Evolutionary conservation across 2,888 invertebrate genomes (phyloP).

Genomic region (Gastracanthus pulcherrimus): DNA sequence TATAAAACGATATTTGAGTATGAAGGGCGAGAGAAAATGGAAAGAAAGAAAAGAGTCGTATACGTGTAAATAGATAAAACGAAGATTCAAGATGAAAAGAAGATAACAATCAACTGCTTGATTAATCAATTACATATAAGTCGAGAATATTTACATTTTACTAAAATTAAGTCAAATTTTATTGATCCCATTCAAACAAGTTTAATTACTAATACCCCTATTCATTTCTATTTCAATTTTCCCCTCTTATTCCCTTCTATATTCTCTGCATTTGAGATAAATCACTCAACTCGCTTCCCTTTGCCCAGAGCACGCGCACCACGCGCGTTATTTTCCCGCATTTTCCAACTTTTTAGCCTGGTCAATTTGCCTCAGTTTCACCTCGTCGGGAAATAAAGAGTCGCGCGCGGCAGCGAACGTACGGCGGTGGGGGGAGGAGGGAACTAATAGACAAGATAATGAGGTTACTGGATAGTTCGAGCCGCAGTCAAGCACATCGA

Average conservation of each 20-base stretch:
- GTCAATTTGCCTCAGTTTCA: background rate
- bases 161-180: too few relatives aligned
- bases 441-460: constrained; percentile 58
- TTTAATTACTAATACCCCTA: too few relatives aligned
- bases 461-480: constrained; percentile 62
- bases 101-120: background rate
- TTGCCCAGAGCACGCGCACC: too few relatives aligned
- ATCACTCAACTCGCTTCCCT: background rate
- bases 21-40: background rate
- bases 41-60: background rate
- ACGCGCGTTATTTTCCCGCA: too few relatives aligned
- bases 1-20: background rate
- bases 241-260: too few relatives aligned
- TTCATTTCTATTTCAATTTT: too few relatives aligned
- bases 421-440: too few relatives aligned
- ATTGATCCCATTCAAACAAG: too few relatives aligned
- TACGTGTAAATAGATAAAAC: background rate
- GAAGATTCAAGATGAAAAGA: background rate
- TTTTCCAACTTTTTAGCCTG: too few relatives aligned
- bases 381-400: background rate
- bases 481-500: constrained; percentile 54
- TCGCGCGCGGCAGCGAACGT: background rate
- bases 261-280: too few relatives aligned
- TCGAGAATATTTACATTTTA: too few relatives aligned
- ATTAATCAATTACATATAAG: too few relatives aligned